Conservation (phyloP, 2,797 vertebrate genomes). For the Halcyon badia region DNA sequence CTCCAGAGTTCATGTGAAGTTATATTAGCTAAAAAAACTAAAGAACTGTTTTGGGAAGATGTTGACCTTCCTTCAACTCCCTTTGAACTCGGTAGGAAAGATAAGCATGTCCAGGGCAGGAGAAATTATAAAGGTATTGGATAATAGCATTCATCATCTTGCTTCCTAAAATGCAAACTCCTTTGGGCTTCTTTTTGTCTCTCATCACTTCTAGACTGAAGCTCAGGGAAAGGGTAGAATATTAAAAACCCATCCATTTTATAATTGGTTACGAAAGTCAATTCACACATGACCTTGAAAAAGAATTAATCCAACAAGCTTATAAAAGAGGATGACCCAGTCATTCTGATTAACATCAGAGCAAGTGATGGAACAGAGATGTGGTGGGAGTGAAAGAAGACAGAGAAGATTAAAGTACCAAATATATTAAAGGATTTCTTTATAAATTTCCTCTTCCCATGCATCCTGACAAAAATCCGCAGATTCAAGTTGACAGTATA, state of each 20-base stretch:
- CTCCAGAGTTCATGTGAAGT: not conserved
- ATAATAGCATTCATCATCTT: not conserved
- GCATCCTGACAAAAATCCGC: not conserved
- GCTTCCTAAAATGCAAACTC: constrained; percentile 24
- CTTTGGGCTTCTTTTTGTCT: constrained; percentile 43
- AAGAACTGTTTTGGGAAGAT: not conserved
- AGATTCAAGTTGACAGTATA: not conserved
- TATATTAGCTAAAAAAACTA: constrained; percentile 1
- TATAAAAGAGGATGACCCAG: constrained; percentile 30
- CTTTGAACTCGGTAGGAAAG: constrained; percentile 1
- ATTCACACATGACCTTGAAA: constrained; percentile 51
- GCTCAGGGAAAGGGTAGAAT: constrained; percentile 15
- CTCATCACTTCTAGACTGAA: constrained; percentile 31
- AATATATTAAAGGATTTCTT: not conserved
- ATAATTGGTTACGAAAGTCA: constrained; percentile 52
- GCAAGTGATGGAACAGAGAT: not conserved
- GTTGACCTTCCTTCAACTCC: constrained; percentile 6
- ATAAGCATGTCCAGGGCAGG: not conserved
- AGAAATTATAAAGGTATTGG: not conserved
- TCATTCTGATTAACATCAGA: constrained; percentile 50
- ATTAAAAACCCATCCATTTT: constrained; percentile 62
- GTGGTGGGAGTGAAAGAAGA: not conserved
- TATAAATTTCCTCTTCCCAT: not conserved
- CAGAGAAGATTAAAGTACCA: not conserved
- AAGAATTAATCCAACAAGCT: constrained; percentile 21